Percentiles rank a stretch among this genome's conserved stretches.
phyloP scores from a whole-genome alignment of 2,113 vertebrate genomes.

The Gavialis gangeticus region DNA sequence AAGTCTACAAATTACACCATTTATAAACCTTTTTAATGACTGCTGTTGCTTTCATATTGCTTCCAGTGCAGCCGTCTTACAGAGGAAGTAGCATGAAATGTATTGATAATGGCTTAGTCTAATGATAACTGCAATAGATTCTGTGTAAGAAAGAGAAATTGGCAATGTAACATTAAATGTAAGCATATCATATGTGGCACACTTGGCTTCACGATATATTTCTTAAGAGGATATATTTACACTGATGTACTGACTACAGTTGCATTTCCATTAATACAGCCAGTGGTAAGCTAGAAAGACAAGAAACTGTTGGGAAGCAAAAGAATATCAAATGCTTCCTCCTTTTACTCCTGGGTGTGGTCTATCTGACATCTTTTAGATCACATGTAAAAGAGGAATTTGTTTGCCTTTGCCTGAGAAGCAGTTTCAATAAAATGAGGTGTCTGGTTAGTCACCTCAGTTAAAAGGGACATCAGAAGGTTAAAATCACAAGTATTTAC shows the following conservation, averaged over 20 bases:
- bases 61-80: background rate
- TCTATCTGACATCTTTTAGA: background rate
- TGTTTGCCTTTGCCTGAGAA: background rate
- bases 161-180: background rate
- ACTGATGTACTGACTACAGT: background rate
- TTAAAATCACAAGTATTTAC: background rate
- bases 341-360: fast-evolving
- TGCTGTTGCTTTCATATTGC: background rate
- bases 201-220: no score
- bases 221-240: fast-evolving
- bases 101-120: background rate
- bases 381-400: background rate
- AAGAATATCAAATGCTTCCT: fast-evolving
- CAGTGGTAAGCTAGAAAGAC: fast-evolving
- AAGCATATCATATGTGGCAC: background rate
- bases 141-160: background rate
- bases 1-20: background rate
- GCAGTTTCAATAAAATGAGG: background rate
- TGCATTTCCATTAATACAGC: fast-evolving
- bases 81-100: background rate
- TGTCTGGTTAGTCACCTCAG: background rate
- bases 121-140: background rate
- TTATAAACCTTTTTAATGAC: background rate
- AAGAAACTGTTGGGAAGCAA: fast-evolving
- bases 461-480: fast-evolving